phyloP scores from a whole-genome alignment of 2,888 invertebrate genomes.

The Plagodis dolabraria region DNA sequence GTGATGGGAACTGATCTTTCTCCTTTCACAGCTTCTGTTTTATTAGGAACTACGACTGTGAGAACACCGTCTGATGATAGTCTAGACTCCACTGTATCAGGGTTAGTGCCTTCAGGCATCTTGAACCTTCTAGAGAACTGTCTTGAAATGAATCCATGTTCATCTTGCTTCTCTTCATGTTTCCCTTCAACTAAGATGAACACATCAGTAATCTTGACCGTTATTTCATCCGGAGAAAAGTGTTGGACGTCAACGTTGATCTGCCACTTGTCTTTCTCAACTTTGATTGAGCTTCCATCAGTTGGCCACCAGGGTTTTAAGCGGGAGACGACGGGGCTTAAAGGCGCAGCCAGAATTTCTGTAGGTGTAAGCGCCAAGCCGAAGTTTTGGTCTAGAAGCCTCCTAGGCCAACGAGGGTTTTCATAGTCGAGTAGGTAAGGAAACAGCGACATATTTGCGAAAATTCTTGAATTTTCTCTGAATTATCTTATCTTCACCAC shows the following conservation, averaged over 20 bases:
- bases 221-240: conserved; percentile 90
- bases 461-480: no score
- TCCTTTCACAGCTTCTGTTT: conserved; percentile 55
- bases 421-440: conserved; percentile 70
- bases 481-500: no score
- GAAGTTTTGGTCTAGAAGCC: conserved; percentile 74
- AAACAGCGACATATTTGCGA: conserved; percentile 59
- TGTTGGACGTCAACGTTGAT: conserved; percentile 91
- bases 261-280: conserved; percentile 85
- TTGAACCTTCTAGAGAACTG: conserved; percentile 89
- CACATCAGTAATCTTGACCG: conserved; percentile 89
- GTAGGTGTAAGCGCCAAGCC: conserved; percentile 72
- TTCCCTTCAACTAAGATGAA: conserved; percentile 90
- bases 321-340: conserved; percentile 56
- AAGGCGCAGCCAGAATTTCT: conserved; percentile 60
- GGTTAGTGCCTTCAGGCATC: conserved; percentile 88
- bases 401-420: conserved; percentile 63
- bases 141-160: conserved; percentile 89
- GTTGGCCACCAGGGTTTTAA: conserved; percentile 69
- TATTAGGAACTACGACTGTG: conserved; percentile 86
- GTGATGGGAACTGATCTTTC: conserved; percentile 85
- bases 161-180: conserved; percentile 91
- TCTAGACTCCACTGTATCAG: conserved; percentile 88
- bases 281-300: conserved; percentile 77
- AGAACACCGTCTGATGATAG: conserved; percentile 92